These are phyloP conservation scores for Sitta carolinensis DNA, from an alignment of 2,797 vertebrate species.

Conservation along the genomic window DNA sequence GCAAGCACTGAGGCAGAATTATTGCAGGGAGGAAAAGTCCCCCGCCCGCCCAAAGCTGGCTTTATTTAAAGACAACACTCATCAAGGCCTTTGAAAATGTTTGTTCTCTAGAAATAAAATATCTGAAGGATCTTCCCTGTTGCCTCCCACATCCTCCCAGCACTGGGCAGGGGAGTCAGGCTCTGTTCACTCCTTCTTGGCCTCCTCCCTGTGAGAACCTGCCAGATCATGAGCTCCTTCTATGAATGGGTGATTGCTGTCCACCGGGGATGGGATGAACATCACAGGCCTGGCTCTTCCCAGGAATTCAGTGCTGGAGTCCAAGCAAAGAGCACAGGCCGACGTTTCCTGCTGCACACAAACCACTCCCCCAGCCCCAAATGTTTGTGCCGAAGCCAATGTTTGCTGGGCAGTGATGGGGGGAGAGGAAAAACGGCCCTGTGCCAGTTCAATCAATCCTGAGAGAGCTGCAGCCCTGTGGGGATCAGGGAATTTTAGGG, in stretches of 20 bases:
- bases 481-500: background rate
- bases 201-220: background rate
- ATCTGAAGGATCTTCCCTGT: constrained; percentile 30
- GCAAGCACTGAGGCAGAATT: background rate
- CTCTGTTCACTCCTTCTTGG: constrained; percentile 41
- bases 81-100: constrained; percentile 27
- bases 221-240: constrained; percentile 44
- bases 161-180: background rate
- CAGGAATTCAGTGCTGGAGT: constrained; percentile 34
- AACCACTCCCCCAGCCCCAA: constrained; percentile 32
- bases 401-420: constrained; percentile 6
- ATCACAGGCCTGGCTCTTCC: constrained; percentile 44
- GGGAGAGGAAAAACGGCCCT: background rate
- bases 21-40: background rate
- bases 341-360: constrained; percentile 18
- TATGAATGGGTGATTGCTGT: constrained; percentile 51
- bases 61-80: background rate
- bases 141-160: constrained; percentile 39
- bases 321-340: constrained; percentile 21
- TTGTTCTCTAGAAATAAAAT: constrained; percentile 45
- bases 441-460: background rate
- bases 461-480: background rate
- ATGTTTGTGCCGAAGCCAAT: constrained; percentile 42
- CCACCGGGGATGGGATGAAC: constrained; percentile 26
- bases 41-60: background rate